Evolutionary conservation across 2,797 vertebrate genomes (phyloP).

Genomic region (Sebastes jordani): DNA sequence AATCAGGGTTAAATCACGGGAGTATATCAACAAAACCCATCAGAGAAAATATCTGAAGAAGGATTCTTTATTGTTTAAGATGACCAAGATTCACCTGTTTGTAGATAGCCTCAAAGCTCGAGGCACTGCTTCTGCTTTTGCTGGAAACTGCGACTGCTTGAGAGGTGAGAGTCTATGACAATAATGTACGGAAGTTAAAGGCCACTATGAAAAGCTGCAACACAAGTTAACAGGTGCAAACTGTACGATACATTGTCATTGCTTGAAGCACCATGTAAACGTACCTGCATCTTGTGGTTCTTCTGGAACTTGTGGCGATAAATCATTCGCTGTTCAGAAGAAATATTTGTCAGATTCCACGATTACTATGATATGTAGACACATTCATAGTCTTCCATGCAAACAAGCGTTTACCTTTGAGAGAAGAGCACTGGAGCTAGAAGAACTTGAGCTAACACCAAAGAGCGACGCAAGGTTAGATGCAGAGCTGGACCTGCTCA

Average conservation of each 20-base stretch:
- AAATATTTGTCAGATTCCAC: conserved; percentile 9
- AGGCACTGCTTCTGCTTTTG: conserved; percentile 65
- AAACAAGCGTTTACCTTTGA: conserved; percentile 47
- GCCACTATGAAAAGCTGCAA: neutral
- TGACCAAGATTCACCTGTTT: conserved; percentile 61
- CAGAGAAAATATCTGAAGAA: neutral
- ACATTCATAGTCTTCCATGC: neutral
- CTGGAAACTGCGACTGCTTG: conserved; percentile 47
- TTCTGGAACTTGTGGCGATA: conserved; percentile 50
- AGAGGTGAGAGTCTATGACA: conserved; percentile 38
- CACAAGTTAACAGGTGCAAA: neutral
- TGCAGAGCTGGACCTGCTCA: conserved; percentile 48
- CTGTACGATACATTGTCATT: neutral
- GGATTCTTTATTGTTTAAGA: neutral
- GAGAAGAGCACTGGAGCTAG: conserved; percentile 19
- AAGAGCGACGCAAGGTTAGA: conserved; percentile 65
- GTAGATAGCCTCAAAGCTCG: conserved; percentile 76
- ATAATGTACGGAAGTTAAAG: neutral
- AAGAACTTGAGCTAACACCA: conserved; percentile 67
- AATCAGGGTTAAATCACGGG: neutral
- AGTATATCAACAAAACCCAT: neutral
- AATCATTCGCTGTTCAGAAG: conserved; percentile 39
- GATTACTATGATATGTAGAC: neutral
- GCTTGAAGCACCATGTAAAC: neutral
- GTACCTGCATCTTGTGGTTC: conserved; percentile 70